Evolutionary conservation across 2,888 invertebrate species (phyloP).

Genomic region (Steinernema scapterisci): DNA sequence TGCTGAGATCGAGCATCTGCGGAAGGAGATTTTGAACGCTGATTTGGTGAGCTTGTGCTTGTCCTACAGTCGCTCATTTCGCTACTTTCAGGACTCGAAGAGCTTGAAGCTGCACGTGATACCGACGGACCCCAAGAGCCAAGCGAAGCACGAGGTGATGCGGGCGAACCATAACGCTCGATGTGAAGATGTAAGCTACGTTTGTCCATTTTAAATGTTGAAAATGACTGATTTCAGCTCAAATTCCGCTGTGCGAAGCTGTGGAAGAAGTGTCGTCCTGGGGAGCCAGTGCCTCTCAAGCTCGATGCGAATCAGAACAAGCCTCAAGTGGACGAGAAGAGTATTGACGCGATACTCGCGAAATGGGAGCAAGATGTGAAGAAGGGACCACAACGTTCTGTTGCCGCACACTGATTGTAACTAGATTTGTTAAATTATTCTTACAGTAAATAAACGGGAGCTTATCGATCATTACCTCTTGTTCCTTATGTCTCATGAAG

Average conservation of each 20-base stretch:
- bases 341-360: not conserved
- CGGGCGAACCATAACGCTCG: constrained; percentile 36
- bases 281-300: constrained; percentile 38
- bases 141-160: not conserved
- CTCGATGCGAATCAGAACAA: not conserved
- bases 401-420: not conserved
- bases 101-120: constrained; percentile 15
- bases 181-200: constrained; percentile 36
- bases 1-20: constrained; percentile 39
- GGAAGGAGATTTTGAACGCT: constrained; percentile 39
- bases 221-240: constrained; percentile 43
- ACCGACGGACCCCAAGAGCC: constrained; percentile 34
- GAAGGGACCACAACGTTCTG: not conserved
- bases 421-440: too few species aligned
- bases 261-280: constrained; percentile 48
- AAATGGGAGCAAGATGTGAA: constrained; percentile 2
- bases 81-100: constrained; percentile 32
- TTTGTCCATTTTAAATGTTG: not conserved
- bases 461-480: too few species aligned
- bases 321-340: not conserved
- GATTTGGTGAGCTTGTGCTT: constrained; percentile 30
- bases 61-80: not conserved
- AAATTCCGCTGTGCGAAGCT: constrained; percentile 51
- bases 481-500: too few species aligned
- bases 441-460: too few species aligned